phyloP scores from a whole-genome alignment of 2,113 vertebrate genomes.

The Megaleporinus macrocephalus region DNA sequence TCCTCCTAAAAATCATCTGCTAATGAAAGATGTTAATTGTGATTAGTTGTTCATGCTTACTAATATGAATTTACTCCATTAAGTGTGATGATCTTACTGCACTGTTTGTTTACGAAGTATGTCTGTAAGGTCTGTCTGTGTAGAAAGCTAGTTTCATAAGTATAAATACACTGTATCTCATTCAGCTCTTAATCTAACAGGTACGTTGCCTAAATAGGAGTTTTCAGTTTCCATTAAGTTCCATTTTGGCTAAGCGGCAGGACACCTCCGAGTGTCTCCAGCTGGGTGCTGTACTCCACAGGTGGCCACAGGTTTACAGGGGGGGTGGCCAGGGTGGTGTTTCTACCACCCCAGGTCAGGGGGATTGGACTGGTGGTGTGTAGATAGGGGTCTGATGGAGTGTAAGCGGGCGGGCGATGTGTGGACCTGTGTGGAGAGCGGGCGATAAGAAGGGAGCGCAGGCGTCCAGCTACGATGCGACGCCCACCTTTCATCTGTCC shows the following conservation, averaged over 20 bases:
- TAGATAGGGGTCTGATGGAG: conserved; percentile 46
- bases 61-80: too few relatives aligned
- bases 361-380: conserved; percentile 37
- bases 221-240: neutral
- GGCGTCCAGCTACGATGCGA: conserved; percentile 61
- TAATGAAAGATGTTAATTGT: too few relatives aligned
- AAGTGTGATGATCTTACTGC: too few relatives aligned
- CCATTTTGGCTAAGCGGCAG: neutral
- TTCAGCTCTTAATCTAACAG: too few relatives aligned
- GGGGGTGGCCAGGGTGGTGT: neutral
- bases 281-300: conserved; percentile 20
- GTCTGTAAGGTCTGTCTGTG: too few relatives aligned
- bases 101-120: too few relatives aligned
- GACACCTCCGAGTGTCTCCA: conserved; percentile 6
- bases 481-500: conserved; percentile 78
- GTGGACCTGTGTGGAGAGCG: conserved; percentile 70
- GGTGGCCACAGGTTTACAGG: neutral
- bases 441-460: conserved; percentile 73
- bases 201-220: neutral
- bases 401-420: conserved; percentile 49
- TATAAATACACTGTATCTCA: too few relatives aligned
- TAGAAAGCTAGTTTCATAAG: too few relatives aligned
- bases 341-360: conserved; percentile 34
- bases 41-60: too few relatives aligned
- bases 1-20: too few relatives aligned